Evolutionary conservation across 2,113 vertebrate genomes (phyloP), one percentile per base, ranked within the genome.

Genomic region (Pseudorectes ferrugineus): DNA sequence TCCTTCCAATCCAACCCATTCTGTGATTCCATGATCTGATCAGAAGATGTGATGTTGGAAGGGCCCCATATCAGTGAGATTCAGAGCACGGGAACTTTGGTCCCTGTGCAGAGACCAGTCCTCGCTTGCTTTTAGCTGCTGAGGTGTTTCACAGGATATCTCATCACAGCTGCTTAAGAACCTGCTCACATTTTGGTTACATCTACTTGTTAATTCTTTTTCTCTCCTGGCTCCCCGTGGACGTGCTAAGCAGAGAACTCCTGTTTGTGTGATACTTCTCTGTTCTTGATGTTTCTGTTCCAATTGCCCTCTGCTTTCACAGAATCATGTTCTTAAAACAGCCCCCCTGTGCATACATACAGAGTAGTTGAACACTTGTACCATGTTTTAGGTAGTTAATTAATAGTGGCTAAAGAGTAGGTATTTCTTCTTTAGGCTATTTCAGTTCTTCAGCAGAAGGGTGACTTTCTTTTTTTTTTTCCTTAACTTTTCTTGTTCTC

Each of bases 1-100:
- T 62, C 26, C 31, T 36, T 83, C 55, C 42, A 33, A 2, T 21
- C 22, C 46, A 76, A 48, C 28, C 18, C 35, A 8, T 4, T 43
- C 42, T 63, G 52, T 16, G 28, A 45, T 36, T 26, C 26, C 19
- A 2, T 29, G 46, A 66, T 9, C 18, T 58, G 59, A 14, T 66
- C 13, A 21, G 38, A 21, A 59, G 36, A 35, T n/a, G 9, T 33
- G 24, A 3, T 28, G 3, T 4, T 51, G 35, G 33, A 48, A 55
- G 19, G 40, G n/a, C 46, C 11, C 36, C 19, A 0, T 5, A 7
- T 12, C n/a, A 18, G 3, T 21, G 43, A 13, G 18, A 24, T 43
- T 72, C 12, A 10, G 57, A 71, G 22, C 26, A 4, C 4, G 2
- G 42, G 57, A 71, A 11, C 33, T 73, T 45, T 28, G 45, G 14